Base-by-base conservation (phyloP, 1,140 invertebrate genomes). In the Euschistus heros region DNA sequence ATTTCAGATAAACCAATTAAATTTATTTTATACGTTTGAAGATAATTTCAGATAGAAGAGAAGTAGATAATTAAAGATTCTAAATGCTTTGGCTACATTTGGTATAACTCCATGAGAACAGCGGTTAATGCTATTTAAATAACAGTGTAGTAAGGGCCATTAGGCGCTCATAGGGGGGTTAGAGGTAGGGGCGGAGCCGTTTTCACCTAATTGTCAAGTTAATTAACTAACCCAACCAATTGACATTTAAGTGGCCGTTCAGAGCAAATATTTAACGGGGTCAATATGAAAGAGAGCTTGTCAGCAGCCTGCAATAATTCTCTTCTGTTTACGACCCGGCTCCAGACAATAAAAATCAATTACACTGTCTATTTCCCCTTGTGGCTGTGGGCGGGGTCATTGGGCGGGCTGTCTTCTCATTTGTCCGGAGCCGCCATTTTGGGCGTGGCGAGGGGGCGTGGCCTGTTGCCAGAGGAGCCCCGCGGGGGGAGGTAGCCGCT, bases 281-380 rank as follows among this genome's bases (percentile, higher is more conserved):
- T 8, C 18, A 24, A 22, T 57, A 26, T 22, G 54, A 24, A 26
- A 57, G 24, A 6, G 24, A 18, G 54, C 18, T 22, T 24, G 20
- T 26, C 54, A 57, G 20, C 24, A 26, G 15, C 24, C 14, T 24
- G 54, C 54, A 57, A 57, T 57, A 57, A 57, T 22, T 57, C 24
- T 22, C 26, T 24, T 17, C 54, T 57, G 54, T 57, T 57, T 57
- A 57, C 54, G 54, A 57, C 6, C 54, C 18, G 15, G 20, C 10
- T 20, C 7, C 18, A 24, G 54, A 57, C 54, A 57, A 57, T 57
- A 57, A 57, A 57, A 57, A 57, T 57, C 54, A 57, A 57, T 57
- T 57, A 27, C 7, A 37, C 6, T 13, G 33, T 13, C 33, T 37
- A 37, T 26, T 24, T 24, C 20, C 24, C 24, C 54, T 57, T 57